These are phyloP conservation scores for Parauchenoglanis ngamensis DNA, from an alignment of 2,797 vertebrate species.

Conservation along the genomic window DNA sequence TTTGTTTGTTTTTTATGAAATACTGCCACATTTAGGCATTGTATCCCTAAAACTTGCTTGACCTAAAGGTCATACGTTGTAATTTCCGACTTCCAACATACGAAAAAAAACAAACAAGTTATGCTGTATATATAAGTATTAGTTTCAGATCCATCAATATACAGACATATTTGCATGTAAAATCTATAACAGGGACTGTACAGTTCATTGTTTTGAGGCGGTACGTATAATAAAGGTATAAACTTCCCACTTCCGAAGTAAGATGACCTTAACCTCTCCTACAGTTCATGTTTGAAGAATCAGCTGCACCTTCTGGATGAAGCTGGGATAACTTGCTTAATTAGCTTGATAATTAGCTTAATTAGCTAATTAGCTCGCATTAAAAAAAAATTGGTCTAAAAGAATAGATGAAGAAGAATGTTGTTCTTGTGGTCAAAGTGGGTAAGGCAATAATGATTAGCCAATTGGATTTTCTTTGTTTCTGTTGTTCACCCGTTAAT, in stretches of 20 bases:
- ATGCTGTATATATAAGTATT: no score
- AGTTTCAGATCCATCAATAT: no score
- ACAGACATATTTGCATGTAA: no score
- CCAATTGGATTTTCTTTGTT: no score
- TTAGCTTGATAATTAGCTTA: no score
- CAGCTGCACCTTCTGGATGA: not conserved
- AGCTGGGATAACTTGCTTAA: not conserved
- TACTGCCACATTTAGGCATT: not conserved
- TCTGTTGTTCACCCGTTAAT: no score
- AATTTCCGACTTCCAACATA: not conserved
- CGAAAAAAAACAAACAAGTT: no score
- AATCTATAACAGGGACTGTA: not conserved
- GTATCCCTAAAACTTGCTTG: no score
- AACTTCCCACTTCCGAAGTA: not conserved
- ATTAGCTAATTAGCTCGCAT: not conserved
- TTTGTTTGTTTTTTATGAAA: no score
- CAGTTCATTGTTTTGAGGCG: not conserved
- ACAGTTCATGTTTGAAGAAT: not conserved
- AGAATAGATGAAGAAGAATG: not conserved
- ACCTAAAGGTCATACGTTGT: not conserved
- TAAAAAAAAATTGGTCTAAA: not conserved
- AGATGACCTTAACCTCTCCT: not conserved
- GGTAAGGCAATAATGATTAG: no score
- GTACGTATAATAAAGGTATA: not conserved
- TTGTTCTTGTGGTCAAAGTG: no score